A percentile compares a stretch with the other conserved stretches of the same genome.
Conservation (phyloP, 2,113 vertebrate species). For the Dipodomys ordii region DNA sequence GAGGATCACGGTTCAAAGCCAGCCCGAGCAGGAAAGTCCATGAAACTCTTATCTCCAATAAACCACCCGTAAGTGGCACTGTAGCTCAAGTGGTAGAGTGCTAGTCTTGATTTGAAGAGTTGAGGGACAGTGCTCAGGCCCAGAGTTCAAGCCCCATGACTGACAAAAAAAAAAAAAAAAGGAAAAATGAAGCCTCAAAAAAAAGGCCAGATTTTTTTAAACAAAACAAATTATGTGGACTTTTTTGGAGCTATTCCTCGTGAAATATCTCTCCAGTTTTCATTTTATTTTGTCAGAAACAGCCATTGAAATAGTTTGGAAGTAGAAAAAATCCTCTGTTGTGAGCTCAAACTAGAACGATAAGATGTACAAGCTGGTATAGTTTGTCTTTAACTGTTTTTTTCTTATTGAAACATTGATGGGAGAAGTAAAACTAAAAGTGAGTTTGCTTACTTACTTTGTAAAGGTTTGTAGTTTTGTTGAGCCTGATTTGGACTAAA, state of each 20-base stretch:
- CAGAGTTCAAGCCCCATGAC: too few species aligned
- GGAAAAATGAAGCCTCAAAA: neutral
- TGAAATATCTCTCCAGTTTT: neutral
- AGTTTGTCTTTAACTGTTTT: neutral
- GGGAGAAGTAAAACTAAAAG: conserved; percentile 6
- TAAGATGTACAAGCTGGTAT: neutral
- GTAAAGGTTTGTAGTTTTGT: conserved; percentile 67
- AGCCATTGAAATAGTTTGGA: conserved; percentile 10
- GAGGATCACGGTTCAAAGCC: too few species aligned
- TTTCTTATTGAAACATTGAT: neutral
- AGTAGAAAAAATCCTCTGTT: neutral
- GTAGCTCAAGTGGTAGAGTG: too few species aligned
- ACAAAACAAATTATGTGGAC: neutral
- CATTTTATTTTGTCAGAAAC: conserved; percentile 36
- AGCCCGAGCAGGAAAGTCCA: too few species aligned
- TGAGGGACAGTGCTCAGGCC: too few species aligned
- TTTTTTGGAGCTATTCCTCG: neutral
- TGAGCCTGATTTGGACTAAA: conserved; percentile 54
- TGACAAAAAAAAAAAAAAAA: neutral
- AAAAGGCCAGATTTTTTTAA: conserved; percentile 12
- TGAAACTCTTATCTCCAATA: too few species aligned
- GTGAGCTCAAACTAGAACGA: neutral
- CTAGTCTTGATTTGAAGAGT: too few species aligned
- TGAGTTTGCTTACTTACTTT: neutral
- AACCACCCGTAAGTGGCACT: too few species aligned